phyloP scores from a whole-genome alignment of 2,113 vertebrate species.

The Rhinichthys klamathensis region DNA sequence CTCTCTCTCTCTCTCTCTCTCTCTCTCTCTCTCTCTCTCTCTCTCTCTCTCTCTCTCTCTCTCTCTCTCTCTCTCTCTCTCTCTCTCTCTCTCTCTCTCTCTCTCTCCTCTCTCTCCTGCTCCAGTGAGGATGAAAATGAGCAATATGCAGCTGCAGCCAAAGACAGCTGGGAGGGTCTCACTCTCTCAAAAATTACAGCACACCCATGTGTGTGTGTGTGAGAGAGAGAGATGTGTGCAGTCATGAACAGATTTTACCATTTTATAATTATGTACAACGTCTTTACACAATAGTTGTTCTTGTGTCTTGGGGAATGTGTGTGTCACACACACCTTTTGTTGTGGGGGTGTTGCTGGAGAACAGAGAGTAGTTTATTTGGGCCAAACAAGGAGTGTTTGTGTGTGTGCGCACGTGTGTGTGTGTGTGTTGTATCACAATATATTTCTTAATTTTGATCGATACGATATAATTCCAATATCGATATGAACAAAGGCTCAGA shows the following conservation, averaged over 20 bases:
- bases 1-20: constrained; percentile 37
- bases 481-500: no score
- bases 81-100: background rate
- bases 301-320: constrained; percentile 20
- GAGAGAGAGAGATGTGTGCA: background rate
- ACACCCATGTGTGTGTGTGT: constrained; percentile 33
- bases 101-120: background rate
- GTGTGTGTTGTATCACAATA: no score
- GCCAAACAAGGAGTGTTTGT: constrained; percentile 18
- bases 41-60: background rate
- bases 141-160: constrained; percentile 56
- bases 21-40: constrained; percentile 37
- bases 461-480: no score
- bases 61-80: background rate
- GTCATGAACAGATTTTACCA: constrained; percentile 18
- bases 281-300: constrained; percentile 25
- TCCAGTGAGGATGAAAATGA: constrained; percentile 54
- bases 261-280: constrained; percentile 5
- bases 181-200: constrained; percentile 47
- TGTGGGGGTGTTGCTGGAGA: constrained; percentile 10
- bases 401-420: background rate
- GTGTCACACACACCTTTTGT: constrained; percentile 30
- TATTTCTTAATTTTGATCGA: no score
- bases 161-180: constrained; percentile 54
- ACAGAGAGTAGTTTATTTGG: constrained; percentile 44